Evolutionary conservation across 1,140 invertebrate species (phyloP), one percentile per base, ranked within the genome.

Genomic region (Ectropis grisescens): DNA sequence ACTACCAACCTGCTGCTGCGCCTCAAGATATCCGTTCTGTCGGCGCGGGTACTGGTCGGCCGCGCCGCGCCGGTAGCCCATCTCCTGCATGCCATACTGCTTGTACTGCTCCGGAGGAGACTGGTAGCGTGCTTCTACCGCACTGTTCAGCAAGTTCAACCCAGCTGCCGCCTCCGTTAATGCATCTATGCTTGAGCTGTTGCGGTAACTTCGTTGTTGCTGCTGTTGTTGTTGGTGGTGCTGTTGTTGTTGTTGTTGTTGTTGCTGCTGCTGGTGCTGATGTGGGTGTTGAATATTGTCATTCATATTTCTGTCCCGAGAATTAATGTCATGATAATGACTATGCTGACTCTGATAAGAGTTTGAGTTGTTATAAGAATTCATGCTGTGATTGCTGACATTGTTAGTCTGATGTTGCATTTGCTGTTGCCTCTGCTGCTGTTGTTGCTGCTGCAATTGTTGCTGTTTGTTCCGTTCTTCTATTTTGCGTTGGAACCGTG

Each of bases 401-500:
- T 27, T 58, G 52, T 59, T 45, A 10, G 57, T 53, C 25, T 58
- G 56, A 26, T 58, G 50, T 14, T 62, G 51, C 12, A 50, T 41
- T 14, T 53, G 57, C 27, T 50, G 52, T 26, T 58, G 48, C 6
- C 40, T 33, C n/a, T 47, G 52, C 27, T 52, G 42, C 4, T 41
- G 40, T 13, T 42, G 48, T 19, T 58, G 52, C 1, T 55, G 46
- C 14, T 52, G 55, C 32, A 65, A 64, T 15, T 68, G 64, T 8
- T 81, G 70, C 24, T 69, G 68, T 46, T 82, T 83, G 35, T 81
- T 75, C 36, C 71, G 78, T 28, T 82, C 74, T 30, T 84, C 80
- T 29, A 82, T 57, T 45, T 84, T 83, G 23, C 57, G 67, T 41
- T 84, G 82, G 58, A 84, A 84, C 32, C 82, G 49, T 23, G 76